phyloP scores from a whole-genome alignment of 2,113 vertebrate species.

The Daboia siamensis region DNA sequence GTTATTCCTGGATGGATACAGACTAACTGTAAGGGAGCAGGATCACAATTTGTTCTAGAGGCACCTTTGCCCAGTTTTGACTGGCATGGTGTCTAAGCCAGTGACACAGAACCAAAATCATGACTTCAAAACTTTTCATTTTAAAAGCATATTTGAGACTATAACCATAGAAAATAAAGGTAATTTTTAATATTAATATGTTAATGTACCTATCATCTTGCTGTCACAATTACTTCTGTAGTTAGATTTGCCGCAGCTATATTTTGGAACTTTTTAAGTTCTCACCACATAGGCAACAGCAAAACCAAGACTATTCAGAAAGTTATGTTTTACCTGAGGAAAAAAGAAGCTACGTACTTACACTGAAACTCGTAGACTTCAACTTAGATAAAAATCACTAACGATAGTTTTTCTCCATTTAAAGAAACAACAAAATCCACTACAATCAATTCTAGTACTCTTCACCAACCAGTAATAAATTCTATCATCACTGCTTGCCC shows the following conservation, averaged over 20 bases:
- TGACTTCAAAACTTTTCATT: background rate
- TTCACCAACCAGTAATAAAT: slow-evolving; percentile 8
- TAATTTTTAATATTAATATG: background rate
- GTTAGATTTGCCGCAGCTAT: background rate
- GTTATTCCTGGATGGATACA: background rate
- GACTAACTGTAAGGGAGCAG: background rate
- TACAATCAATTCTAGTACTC: slow-evolving; percentile 18
- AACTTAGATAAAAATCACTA: slow-evolving; percentile 6
- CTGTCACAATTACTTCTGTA: background rate
- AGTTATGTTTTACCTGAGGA: background rate
- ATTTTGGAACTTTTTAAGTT: background rate
- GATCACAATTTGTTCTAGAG: background rate
- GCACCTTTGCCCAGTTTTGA: background rate
- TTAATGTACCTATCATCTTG: background rate
- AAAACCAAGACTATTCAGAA: background rate
- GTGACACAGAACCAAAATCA: background rate
- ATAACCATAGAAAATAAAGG: background rate
- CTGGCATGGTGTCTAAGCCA: background rate
- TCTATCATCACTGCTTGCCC: slow-evolving; percentile 1
- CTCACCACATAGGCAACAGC: background rate
- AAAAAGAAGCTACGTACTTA: slow-evolving; percentile 7
- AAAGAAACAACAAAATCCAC: background rate
- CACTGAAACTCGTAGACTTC: background rate
- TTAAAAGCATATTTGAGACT: background rate
- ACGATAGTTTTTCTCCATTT: background rate